Evolutionary conservation across 1,140 invertebrate species (phyloP).

Genomic region (Cyclina sinensis): DNA sequence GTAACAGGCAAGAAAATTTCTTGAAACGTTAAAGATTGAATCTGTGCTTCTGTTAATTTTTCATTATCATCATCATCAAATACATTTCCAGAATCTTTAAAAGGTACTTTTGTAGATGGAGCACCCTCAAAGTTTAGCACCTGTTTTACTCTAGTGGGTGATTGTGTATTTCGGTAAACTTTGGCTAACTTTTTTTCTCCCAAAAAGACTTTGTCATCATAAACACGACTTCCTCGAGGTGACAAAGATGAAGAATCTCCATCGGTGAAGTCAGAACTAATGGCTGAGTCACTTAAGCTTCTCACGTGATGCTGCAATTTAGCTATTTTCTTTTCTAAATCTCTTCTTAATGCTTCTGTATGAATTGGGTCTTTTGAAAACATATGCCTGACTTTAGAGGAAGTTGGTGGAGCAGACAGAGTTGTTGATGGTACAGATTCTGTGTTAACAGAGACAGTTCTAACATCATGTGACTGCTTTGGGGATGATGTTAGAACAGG

Average conservation of each 20-base stretch:
- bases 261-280: conserved; percentile 85
- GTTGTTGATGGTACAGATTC: conserved; percentile 51
- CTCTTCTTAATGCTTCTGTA: conserved; percentile 70
- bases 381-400: conserved; percentile 50
- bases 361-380: background rate
- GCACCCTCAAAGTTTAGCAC: conserved; percentile 7
- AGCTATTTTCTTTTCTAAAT: conserved; percentile 77
- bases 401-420: conserved; percentile 45
- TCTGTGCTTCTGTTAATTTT: background rate
- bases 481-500: conserved; percentile 57
- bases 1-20: background rate
- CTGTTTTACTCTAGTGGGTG: conserved; percentile 14
- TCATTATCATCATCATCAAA: conserved; percentile 74
- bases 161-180: conserved; percentile 2
- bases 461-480: conserved; percentile 47
- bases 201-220: conserved; percentile 68
- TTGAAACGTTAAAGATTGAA: background rate
- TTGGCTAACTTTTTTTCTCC: background rate
- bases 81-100: conserved; percentile 81
- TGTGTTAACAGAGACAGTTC: conserved; percentile 74
- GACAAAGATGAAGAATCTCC: conserved; percentile 78
- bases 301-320: conserved; percentile 72
- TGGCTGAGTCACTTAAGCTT: conserved; percentile 84
- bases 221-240: conserved; percentile 72
- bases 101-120: conserved; percentile 62